Evolutionary conservation across 2,113 vertebrate species (phyloP).

Genomic region (Grus americana): DNA sequence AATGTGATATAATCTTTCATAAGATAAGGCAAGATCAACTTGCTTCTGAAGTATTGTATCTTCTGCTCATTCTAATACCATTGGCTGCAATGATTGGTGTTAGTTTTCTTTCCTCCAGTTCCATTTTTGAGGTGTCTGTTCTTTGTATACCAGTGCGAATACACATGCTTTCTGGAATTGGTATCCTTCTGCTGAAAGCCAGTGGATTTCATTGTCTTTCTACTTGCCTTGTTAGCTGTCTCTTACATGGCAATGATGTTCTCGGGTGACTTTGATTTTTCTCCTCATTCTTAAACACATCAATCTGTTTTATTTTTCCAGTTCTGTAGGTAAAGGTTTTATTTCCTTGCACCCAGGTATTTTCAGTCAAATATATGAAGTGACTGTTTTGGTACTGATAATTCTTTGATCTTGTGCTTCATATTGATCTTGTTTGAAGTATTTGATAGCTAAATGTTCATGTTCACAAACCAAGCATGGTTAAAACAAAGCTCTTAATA

Average conservation of each 20-base stretch:
- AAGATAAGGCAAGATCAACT: not conserved
- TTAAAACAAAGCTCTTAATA: not conserved
- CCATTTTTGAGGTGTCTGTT: not conserved
- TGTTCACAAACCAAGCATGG: not conserved
- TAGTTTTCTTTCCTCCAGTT: not conserved
- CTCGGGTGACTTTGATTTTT: not conserved
- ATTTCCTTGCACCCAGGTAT: not conserved
- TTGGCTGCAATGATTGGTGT: not conserved
- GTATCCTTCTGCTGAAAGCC: not conserved
- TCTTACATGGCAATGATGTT: not conserved
- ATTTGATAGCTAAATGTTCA: not conserved
- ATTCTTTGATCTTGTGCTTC: not conserved
- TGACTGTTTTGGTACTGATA: not conserved
- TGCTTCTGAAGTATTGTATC: not conserved
- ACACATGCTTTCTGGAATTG: rapidly evolving
- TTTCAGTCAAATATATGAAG: not conserved
- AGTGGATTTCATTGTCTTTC: not conserved
- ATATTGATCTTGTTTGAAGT: not conserved
- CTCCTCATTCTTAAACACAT: not conserved
- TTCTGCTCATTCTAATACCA: rapidly evolving
- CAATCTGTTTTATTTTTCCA: not conserved
- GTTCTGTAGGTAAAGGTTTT: not conserved
- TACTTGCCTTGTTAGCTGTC: not conserved
- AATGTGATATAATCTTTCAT: not conserved
- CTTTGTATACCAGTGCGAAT: not conserved